phyloP scores from a whole-genome alignment of 2,888 invertebrate genomes.

The Dorcus parallelipipedus region DNA sequence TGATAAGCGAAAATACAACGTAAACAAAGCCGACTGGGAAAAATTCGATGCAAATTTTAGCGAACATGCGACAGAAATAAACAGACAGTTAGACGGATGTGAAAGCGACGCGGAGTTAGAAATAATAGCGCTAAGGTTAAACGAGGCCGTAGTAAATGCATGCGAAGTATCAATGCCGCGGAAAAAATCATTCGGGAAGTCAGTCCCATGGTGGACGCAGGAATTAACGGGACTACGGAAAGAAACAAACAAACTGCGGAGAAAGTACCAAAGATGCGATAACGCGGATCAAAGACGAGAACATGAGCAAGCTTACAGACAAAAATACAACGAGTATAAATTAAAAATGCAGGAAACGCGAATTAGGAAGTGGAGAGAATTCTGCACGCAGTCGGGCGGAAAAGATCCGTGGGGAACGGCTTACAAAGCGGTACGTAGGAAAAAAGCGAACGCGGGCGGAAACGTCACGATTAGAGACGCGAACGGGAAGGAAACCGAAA shows the following conservation, averaged over 20 bases:
- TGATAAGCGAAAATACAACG: not conserved
- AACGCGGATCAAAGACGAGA: not conserved
- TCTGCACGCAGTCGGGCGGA: slow-evolving; percentile 2
- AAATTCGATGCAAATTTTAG: not conserved
- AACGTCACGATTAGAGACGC: not conserved
- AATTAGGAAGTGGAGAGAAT: slow-evolving; percentile 12
- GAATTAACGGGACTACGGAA: slow-evolving; percentile 5
- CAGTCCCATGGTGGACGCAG: slow-evolving; percentile 20
- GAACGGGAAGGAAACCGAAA: slow-evolving; percentile 2
- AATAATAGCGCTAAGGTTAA: not conserved
- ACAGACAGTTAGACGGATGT: not conserved
- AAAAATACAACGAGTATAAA: slow-evolving; percentile 4
- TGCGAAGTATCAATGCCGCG: slow-evolving; percentile 11
- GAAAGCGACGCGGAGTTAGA: not conserved
- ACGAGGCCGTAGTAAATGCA: slow-evolving; percentile 3
- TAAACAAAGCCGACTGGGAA: not conserved
- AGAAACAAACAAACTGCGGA: not conserved
- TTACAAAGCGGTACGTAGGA: slow-evolving; percentile 6
- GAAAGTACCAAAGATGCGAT: not conserved
- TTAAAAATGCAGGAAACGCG: not conserved
- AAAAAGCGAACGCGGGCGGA: not conserved
- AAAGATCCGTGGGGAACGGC: slow-evolving; percentile 18
- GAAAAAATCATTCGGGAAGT: not conserved
- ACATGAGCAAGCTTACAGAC: not conserved
- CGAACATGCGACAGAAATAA: not conserved